Percentiles rank a stretch among this genome's conserved stretches.
Conservation (phyloP, 2,113 vertebrate species). For the Nannobrachium achirus region DNA sequence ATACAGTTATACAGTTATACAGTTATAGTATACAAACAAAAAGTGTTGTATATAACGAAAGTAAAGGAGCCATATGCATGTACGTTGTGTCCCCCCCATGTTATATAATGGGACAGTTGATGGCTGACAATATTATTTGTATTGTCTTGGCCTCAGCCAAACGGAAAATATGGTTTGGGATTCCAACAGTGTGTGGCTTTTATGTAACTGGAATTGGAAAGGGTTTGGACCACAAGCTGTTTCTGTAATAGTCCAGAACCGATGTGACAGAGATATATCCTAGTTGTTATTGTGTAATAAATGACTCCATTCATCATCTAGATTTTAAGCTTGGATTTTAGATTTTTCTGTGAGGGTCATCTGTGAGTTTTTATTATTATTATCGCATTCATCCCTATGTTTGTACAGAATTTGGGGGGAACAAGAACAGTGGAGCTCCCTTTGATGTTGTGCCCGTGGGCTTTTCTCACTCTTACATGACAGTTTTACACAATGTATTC, state of each 20-base stretch:
- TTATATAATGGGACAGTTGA: constrained; percentile 65
- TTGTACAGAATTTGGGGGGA: not conserved
- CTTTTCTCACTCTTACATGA: too few relatives aligned
- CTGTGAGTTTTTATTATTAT: too few relatives aligned
- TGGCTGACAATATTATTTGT: constrained; percentile 59
- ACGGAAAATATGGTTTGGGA: constrained; percentile 66
- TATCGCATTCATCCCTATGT: too few relatives aligned
- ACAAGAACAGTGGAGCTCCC: not conserved
- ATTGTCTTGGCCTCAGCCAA: constrained; percentile 45
- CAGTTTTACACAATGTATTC: too few relatives aligned
- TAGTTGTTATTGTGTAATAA: too few relatives aligned
- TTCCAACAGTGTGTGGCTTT: constrained; percentile 62
- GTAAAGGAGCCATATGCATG: constrained; percentile 9
- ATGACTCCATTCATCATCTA: too few relatives aligned
- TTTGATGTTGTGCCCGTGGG: too few relatives aligned
- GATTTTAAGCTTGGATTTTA: too few relatives aligned
- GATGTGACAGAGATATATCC: constrained; percentile 46
- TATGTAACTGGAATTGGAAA: constrained; percentile 58
- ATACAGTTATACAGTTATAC: too few relatives aligned
- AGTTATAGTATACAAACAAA: constrained; percentile 19
- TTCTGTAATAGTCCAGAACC: constrained; percentile 56
- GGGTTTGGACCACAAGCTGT: constrained; percentile 55
- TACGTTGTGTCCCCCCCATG: constrained; percentile 9
- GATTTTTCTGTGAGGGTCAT: too few relatives aligned
- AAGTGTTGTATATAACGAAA: constrained; percentile 1